Percentiles rank a stretch among this genome's conserved stretches.
phyloP scores from a whole-genome alignment of 2,888 invertebrate species.

The Cryptocephalus primarius region DNA sequence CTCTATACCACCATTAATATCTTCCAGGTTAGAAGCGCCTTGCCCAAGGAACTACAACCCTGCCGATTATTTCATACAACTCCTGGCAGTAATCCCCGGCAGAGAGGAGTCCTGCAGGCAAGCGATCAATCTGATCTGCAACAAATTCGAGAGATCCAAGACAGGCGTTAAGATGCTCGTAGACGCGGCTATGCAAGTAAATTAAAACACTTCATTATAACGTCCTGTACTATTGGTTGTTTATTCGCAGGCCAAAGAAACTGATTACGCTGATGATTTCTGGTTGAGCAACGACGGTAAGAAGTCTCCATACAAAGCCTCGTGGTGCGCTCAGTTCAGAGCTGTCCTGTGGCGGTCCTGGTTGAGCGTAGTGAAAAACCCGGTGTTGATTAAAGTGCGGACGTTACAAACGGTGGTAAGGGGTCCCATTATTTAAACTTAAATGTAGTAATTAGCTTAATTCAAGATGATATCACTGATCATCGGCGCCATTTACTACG shows the following conservation, averaged over 20 bases:
- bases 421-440: conserved; percentile 12
- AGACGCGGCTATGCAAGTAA: conserved; percentile 44
- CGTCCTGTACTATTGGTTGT: not conserved
- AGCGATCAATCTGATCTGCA: conserved; percentile 69
- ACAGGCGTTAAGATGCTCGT: conserved; percentile 49
- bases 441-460: not conserved
- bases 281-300: conserved; percentile 21
- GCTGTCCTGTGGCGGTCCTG: conserved; percentile 87
- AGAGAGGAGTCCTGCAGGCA: conserved; percentile 69
- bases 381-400: conserved; percentile 79
- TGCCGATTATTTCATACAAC: conserved; percentile 87
- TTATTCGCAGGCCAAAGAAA: not conserved
- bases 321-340: conserved; percentile 79
- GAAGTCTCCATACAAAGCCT: conserved; percentile 60
- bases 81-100: conserved; percentile 76
- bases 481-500: conserved; percentile 79
- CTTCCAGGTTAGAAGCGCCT: conserved; percentile 60
- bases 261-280: conserved; percentile 13
- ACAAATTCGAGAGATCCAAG: conserved; percentile 57
- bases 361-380: conserved; percentile 81
- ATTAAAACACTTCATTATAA: not conserved
- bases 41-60: conserved; percentile 90
- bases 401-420: conserved; percentile 80
- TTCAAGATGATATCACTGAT: conserved; percentile 79
- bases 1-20: no score